Base-by-base conservation (phyloP, 2,797 vertebrate species). In the Phoeniculus purpureus region DNA sequence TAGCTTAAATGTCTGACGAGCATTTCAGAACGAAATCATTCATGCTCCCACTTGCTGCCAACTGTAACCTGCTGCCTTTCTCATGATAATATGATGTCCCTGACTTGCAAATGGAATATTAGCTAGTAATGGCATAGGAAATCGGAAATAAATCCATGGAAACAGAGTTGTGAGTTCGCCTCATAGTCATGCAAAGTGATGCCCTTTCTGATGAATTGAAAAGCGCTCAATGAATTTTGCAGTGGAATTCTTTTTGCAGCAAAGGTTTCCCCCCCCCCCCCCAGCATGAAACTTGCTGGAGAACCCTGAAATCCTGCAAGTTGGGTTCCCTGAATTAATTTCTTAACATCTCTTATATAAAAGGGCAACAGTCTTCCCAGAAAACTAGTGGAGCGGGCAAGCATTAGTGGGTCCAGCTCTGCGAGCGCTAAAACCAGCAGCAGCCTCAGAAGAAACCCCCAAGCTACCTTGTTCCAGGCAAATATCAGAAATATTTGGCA, bases 1-100 rank as follows among this genome's bases (percentile, higher is more conserved):
- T 82, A 96, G 90, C 81, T 95, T 90, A 85, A 95, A 92, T 93
- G 85, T 64, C 92, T 95, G 95, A 96, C 89, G 93, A 90, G 70
- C 80, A 61, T 83, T 90, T 96, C 62, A 89, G 89, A 87, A 78
- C 90, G 23, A 94, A 91, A 84, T 90, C 82, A 58, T 94, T 80
- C 76, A 68, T 66, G 92, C 90, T 96, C 93, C 96, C 88, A 96
- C 95, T 72, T 96, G 93, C 96, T 97, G 95, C 94, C 93, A 96
- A 58, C 74, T 85, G 34, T 89, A 94, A 89, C 91, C 71, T 92
- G 64, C 85, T 76, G 73, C 48, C 89, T 95, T 97, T 97, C 95
- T 97, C 61, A 95, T 96, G 96, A 68, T 95, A 95, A 96, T 93
- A 45, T 32, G 66, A 81, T 70, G 81, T 67, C 81, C 81, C 87